These are phyloP conservation scores for Zaprionus davidi DNA, from an alignment of 1,140 invertebrate genomes.

Conservation along the genomic window DNA sequence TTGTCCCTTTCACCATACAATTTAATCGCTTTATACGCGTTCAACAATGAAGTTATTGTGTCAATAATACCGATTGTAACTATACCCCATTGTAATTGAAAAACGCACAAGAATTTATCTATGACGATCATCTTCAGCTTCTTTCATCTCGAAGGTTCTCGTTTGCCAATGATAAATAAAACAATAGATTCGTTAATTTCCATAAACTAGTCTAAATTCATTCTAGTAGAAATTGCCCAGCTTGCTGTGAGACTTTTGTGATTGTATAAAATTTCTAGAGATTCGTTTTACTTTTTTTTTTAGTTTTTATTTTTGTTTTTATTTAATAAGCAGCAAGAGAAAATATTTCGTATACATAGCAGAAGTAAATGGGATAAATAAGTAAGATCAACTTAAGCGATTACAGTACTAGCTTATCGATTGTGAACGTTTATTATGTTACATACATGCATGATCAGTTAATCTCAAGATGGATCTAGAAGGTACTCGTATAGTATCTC, in stretches of 20 bases:
- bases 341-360: background rate
- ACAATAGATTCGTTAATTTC: background rate
- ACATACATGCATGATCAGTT: background rate
- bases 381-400: background rate
- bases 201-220: background rate
- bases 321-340: background rate
- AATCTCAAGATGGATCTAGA: background rate
- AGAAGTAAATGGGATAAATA: background rate
- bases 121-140: conserved; percentile 4
- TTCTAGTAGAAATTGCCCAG: background rate
- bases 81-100: conserved; percentile 10
- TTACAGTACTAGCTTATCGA: background rate
- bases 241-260: background rate
- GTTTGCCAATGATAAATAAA: background rate
- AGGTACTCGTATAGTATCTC: background rate
- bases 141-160: background rate
- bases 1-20: no score
- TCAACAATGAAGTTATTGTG: background rate
- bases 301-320: background rate
- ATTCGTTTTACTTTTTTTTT: background rate
- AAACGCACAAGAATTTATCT: background rate
- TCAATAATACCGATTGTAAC: conserved; percentile 4
- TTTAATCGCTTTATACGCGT: no score
- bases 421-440: background rate
- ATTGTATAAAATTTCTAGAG: no score